These are phyloP conservation scores for Cochlearius cochlearius DNA, from an alignment of 2,113 vertebrate species.

Conservation along the genomic window DNA sequence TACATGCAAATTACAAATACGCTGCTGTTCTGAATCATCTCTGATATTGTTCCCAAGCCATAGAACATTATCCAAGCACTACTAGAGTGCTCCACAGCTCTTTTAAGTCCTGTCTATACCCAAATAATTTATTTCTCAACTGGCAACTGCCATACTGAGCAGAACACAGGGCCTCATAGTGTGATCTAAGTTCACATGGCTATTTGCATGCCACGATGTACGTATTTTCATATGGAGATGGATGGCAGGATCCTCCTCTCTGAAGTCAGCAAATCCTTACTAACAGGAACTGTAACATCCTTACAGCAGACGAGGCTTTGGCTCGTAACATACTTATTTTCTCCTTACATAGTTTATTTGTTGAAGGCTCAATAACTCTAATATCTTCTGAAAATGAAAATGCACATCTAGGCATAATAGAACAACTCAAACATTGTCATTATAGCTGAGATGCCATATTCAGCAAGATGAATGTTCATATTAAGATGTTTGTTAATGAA, in stretches of 20 bases:
- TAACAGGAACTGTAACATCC: background rate
- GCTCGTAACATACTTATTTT: background rate
- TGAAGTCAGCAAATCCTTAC: background rate
- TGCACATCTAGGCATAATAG: background rate
- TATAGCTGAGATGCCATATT: background rate
- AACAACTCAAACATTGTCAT: background rate
- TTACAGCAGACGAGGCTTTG: background rate
- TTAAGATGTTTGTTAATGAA: constrained; percentile 21
- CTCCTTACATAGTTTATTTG: background rate
- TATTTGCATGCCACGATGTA: background rate
- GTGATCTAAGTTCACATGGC: background rate
- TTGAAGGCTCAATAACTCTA: background rate
- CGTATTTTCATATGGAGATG: background rate
- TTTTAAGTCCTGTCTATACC: background rate
- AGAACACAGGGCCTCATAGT: background rate
- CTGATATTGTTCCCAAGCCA: background rate
- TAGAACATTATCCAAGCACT: background rate
- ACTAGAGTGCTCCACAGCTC: background rate
- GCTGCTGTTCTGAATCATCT: background rate
- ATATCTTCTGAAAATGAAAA: constrained; percentile 10
- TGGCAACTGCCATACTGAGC: background rate
- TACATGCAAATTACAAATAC: background rate
- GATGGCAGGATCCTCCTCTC: background rate
- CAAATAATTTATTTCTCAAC: background rate
- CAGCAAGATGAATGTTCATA: constrained; percentile 15